Base-by-base conservation (phyloP, 37 sponge, comb jelly and placozoan species). In the Ephydatia muelleri region DNA sequence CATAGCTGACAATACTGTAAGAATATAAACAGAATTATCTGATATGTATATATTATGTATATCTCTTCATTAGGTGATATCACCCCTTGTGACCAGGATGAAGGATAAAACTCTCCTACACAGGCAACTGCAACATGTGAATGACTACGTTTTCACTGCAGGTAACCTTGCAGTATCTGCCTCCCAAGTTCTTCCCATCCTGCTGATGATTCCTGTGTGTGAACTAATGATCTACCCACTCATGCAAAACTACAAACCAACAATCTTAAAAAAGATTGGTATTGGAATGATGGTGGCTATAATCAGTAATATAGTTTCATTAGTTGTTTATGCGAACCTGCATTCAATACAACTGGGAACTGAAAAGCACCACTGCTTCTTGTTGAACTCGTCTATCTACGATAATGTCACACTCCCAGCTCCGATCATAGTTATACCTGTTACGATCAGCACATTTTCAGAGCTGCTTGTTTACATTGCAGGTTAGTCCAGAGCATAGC, bases 381-480 rank as follows among this genome's bases (percentile, higher is more conserved):
- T 81, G 29, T 8, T 67, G 22, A 67, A n/a, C 29, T 6, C 27
- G 3, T 25, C 57, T 9, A 3, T 16, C 49, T 27, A 78, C 49
- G 6, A 3, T 5, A 43, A 3, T 30, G 27, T 68, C 38, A 14
- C 43, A 32, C 28, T 35, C 31, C 16, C 14, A 8, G 28, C 36
- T 40, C 70, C 14, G 14, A 6, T 81, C 66, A 81, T 68, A 47
- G 38, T 28, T 22, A 36, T 76, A 22, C 82, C 82, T 1, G 11
- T 32, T 11, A 5, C 37, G 5, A 30, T 81, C 69, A 23, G 9
- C 21, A 70, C 68, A 4, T 8, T 81, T 2, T 25, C 82, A 81
- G 82, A 81, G 16, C 16, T 81, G 25, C 39, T 81, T 37, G 82
- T 81, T n/a, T 49, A 36, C 40, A 49, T 68, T 68, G 67, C 72